A percentile compares a stretch with the other conserved stretches of the same genome.
These are phyloP conservation scores for Mirza zaza DNA, from an alignment of 2,113 vertebrate species.

Conservation along the genomic window DNA sequence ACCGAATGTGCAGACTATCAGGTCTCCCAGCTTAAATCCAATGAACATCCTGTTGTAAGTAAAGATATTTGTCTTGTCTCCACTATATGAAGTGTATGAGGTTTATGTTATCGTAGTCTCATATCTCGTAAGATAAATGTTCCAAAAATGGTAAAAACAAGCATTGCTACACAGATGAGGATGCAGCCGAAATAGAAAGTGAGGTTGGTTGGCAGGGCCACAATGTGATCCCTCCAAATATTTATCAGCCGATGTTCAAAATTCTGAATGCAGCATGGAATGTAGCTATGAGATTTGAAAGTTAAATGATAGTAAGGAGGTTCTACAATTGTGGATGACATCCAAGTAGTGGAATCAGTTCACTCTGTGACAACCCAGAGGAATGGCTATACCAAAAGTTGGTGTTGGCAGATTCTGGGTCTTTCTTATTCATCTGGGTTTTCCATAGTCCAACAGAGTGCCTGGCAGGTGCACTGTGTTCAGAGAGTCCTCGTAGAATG, in stretches of 20 bases:
- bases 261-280: background rate
- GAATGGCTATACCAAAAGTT: background rate
- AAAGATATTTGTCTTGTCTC: background rate
- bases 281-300: background rate
- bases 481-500: background rate
- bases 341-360: background rate
- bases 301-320: background rate
- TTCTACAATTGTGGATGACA: background rate
- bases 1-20: background rate
- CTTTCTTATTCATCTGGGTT: background rate
- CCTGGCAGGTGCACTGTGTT: background rate
- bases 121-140: background rate
- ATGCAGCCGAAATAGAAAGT: background rate
- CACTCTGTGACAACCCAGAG: background rate
- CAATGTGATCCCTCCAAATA: background rate
- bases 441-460: background rate
- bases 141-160: background rate
- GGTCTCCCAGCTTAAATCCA: background rate
- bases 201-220: background rate
- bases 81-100: background rate
- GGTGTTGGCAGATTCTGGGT: background rate
- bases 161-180: background rate
- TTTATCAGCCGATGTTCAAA: background rate
- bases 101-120: background rate
- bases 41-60: background rate